phyloP scores from a whole-genome alignment of 2,113 vertebrate genomes.

The Chaenogobius annularis region DNA sequence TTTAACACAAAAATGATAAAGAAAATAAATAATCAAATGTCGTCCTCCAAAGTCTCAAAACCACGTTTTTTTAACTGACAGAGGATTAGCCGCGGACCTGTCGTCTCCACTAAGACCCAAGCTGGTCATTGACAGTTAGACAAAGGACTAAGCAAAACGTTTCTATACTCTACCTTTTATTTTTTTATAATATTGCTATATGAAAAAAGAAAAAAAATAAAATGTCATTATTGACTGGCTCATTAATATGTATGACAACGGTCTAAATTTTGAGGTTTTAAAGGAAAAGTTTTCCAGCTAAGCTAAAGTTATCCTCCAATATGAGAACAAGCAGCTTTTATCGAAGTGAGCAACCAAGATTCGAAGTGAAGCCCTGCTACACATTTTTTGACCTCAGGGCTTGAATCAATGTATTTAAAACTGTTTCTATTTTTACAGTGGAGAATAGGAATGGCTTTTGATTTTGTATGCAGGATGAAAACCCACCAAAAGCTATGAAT shows the following conservation, averaged over 20 bases:
- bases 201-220: too few species aligned
- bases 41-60: too few species aligned
- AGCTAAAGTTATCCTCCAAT: not conserved
- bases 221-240: too few species aligned
- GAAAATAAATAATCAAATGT: too few species aligned
- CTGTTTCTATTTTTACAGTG: not conserved
- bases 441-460: not conserved
- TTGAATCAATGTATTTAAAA: not conserved
- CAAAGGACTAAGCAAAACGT: too few species aligned
- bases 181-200: too few species aligned
- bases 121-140: too few species aligned
- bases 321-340: not conserved
- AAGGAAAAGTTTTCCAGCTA: not conserved
- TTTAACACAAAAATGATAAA: too few species aligned
- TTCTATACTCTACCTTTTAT: too few species aligned
- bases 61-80: too few species aligned
- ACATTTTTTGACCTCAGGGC: not conserved
- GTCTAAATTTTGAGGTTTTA: not conserved
- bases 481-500: not conserved
- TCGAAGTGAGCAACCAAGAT: not conserved
- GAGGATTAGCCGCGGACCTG: too few species aligned
- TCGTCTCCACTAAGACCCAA: too few species aligned
- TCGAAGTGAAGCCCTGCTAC: not conserved
- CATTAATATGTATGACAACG: not conserved
- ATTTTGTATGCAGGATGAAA: not conserved